Conservation (phyloP, 2,888 invertebrate genomes). For the Amiota communis region DNA sequence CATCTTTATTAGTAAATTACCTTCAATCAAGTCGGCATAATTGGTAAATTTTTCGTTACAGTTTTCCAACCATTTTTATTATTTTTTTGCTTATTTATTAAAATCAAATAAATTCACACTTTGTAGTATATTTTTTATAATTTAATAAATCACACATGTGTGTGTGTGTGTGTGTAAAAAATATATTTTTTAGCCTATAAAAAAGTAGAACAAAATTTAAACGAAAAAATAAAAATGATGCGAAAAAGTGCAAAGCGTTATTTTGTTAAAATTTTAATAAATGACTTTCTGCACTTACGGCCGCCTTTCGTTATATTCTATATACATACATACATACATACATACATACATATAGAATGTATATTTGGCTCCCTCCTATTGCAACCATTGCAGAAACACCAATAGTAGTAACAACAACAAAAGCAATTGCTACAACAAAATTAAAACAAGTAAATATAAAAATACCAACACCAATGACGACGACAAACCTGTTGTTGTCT, state of each 20-base stretch:
- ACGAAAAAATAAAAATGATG: slow-evolving; percentile 4
- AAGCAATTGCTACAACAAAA: not conserved
- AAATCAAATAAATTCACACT: too few species aligned
- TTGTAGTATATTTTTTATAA: too few species aligned
- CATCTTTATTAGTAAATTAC: too few species aligned
- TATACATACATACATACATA: too few species aligned
- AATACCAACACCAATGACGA: not conserved
- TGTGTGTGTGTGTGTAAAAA: too few species aligned
- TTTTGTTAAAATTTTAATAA: slow-evolving; percentile 27
- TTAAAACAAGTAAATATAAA: too few species aligned
- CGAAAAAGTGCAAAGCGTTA: not conserved
- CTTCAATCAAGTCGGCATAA: too few species aligned
- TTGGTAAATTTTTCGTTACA: too few species aligned
- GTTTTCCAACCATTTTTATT: too few species aligned
- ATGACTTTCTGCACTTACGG: slow-evolving; percentile 27
- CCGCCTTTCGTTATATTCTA: not conserved
- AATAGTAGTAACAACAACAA: not conserved
- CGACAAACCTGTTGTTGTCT: not conserved
- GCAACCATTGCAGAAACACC: slow-evolving; percentile 2
- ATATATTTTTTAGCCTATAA: not conserved
- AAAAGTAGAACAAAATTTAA: not conserved
- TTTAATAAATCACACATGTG: too few species aligned
- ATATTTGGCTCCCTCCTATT: not conserved
- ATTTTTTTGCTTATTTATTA: too few species aligned
- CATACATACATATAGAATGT: too few species aligned